Evolutionary conservation across 1,140 invertebrate genomes (phyloP).

Genomic region (Nephila pilipes): DNA sequence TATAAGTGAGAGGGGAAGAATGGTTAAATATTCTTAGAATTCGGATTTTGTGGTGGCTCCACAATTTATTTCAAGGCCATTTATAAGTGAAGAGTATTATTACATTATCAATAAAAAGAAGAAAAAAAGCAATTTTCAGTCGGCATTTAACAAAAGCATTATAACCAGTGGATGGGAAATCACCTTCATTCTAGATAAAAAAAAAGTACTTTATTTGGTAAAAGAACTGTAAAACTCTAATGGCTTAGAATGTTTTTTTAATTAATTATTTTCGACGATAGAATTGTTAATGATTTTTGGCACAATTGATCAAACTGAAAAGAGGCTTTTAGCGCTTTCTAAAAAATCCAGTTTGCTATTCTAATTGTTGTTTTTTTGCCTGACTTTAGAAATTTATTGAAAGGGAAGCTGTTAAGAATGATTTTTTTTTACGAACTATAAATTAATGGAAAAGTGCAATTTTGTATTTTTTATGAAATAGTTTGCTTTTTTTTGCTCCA

Average conservation of each 20-base stretch:
- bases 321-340: conserved; percentile 15
- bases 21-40: conserved; percentile 13
- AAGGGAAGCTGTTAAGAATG: not conserved
- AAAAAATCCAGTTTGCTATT: not conserved
- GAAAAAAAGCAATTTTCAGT: not conserved
- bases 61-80: conserved; percentile 13
- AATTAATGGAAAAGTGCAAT: conserved; percentile 17
- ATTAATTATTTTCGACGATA: conserved; percentile 22
- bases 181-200: not conserved
- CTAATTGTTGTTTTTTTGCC: not conserved
- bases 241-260: conserved; percentile 28
- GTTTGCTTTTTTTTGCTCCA: not conserved
- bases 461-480: conserved; percentile 40
- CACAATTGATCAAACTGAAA: conserved; percentile 34
- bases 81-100: not conserved
- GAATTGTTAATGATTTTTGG: conserved; percentile 38
- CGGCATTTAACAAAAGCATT: conserved; percentile 25
- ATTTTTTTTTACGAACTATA: not conserved
- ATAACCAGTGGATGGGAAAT: not conserved
- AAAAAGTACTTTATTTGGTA: not conserved
- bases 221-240: conserved; percentile 36
- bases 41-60: conserved; percentile 13
- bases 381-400: not conserved
- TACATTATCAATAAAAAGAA: conserved; percentile 19
- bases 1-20: not conserved